Conservation (phyloP, 2,113 vertebrate genomes). For the Muntiacus reevesi region DNA sequence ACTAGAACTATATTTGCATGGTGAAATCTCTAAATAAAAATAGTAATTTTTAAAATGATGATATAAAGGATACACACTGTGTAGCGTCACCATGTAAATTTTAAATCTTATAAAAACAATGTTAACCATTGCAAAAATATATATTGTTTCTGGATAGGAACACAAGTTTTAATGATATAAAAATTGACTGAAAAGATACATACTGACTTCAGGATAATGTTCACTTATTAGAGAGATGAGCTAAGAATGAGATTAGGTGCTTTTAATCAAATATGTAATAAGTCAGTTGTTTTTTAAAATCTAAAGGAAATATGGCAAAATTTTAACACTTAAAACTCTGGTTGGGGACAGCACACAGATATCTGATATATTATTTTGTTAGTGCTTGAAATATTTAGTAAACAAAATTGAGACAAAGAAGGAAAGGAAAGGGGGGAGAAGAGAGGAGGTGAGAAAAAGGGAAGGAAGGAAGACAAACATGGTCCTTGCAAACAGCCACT, state of each 20-base stretch:
- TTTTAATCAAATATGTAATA: not conserved
- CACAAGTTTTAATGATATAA: not conserved
- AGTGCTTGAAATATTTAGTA: not conserved
- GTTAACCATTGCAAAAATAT: not conserved
- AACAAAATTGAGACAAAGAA: not conserved
- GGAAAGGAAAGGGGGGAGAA: not conserved
- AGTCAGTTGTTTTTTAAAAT: not conserved
- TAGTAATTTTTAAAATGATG: not conserved
- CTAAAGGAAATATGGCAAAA: not conserved
- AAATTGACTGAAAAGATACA: not conserved
- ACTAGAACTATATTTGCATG: not conserved
- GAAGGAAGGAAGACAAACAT: rapidly evolving
- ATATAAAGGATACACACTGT: not conserved
- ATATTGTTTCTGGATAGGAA: not conserved
- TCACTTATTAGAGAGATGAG: not conserved
- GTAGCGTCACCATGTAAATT: not conserved
- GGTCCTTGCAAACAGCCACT: not conserved
- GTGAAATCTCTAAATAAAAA: conserved; percentile 1
- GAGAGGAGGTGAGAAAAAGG: not conserved
- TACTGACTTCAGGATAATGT: not conserved
- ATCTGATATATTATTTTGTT: not conserved
- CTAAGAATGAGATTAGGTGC: not conserved
- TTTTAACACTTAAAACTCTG: not conserved
- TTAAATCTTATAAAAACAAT: not conserved
- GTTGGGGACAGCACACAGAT: not conserved